Base-by-base conservation (phyloP, 2,888 invertebrate genomes). In the Sycophila texana region DNA sequence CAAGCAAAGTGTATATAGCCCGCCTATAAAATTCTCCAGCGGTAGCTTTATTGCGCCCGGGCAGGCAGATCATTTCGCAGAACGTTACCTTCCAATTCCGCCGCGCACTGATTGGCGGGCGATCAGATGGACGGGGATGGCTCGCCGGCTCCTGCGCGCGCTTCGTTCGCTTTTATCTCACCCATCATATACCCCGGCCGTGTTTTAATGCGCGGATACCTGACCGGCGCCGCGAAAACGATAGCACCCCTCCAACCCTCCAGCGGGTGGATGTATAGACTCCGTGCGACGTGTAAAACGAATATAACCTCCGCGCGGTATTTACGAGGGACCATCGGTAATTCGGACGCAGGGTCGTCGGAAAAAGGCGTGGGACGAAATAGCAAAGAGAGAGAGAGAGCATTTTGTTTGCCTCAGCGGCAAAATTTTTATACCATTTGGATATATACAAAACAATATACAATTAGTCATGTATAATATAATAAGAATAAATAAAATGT, bases 131-230 rank as follows among this genome's bases (percentile, higher is more conserved):
- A 5, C 49, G n/a, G n/a, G n/a, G n/a, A n/a, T n/a, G n/a, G n/a
- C n/a, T n/a, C n/a, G n/a, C n/a, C n/a, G n/a, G n/a, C n/a, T n/a
- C n/a, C n/a, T n/a, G 20, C 16, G 16, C 18, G 22, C 58, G 57
- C n/a, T 7, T 10, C 60, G 60, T 57, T 71, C 14, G 60, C 77
- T 77, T 77, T 77, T 77, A 77, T 72, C 73, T 60, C 72, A 53
- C 60, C 77, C 55, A 67, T 77, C 53, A 72, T 58, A 67, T 55
- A n/a, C 47, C 55, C 30, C 68, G 10, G 39, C 10, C 1, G 65
- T 26, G 65, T 66, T 74, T 75, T 60, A 61, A 75, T 51, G 68
- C 47, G 60, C 67, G 49, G 67, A 30, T 58, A 74, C 60, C 49
- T 14, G 22, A 58, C 60, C 16, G 14, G 26, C 20, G 63, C 30